Evolutionary conservation across 2,888 invertebrate species (phyloP), one percentile per base, ranked within the genome.

Genomic region (Prostheceraeus crozeri): DNA sequence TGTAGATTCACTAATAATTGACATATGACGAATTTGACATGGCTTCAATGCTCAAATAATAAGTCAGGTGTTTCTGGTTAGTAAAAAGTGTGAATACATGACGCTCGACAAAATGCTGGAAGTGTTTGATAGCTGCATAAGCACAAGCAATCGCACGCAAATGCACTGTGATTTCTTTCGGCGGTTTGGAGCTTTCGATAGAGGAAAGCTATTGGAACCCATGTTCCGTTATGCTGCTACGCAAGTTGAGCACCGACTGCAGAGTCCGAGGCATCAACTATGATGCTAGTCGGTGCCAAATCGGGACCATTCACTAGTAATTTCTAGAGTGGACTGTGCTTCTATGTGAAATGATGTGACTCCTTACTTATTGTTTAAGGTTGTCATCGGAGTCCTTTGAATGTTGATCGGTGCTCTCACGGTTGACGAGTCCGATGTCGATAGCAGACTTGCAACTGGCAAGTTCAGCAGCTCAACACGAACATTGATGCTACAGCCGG

Each of bases 11-110:
- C 40, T n/a, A 19, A 40, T 40, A 40, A 16, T 16, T 16, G 40
- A 40, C 40, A 40, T 16, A 40, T 40, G 40, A 16, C 40, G 40
- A 40, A 19, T 40, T 19, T 40, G 40, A 16, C 40, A 19, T 40
- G 16, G 62, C 69, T 63, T 3, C 55, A 16, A 55, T 77, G 71
- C 0, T 74, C 73, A 35, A 63, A 72, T n/a, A n/a, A n/a, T n/a
- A n/a, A 0, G 61, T 62, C 16, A 75, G 55, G 0, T 72, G 63
- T 40, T 66, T 65, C 28, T 66, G 65, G 35, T 66, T 65, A 6
- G 61, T 65, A 36, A 36, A 60, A 73, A 76, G 67, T 0, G 56
- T 65, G 46, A 72, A 69, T 46, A 69, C 23, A 30, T 69, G 63
- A 0, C 69, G 73, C 66, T 78, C 77, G 0, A 66, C n/a, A n/a